These are phyloP conservation scores for Subanguina moxae DNA, from an alignment of 1,140 invertebrate species.

Conservation along the genomic window DNA sequence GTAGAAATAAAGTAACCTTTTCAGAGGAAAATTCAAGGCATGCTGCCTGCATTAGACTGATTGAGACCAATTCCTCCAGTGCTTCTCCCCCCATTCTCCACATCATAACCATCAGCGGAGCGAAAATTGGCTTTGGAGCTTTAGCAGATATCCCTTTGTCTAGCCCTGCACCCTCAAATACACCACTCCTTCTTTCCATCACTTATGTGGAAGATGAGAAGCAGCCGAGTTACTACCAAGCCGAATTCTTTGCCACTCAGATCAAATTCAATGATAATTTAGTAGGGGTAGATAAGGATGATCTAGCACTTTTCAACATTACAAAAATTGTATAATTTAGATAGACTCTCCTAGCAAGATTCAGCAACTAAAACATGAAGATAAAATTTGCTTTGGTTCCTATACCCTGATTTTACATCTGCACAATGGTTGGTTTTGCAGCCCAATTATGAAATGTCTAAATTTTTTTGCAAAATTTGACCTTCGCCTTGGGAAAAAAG, in stretches of 20 bases:
- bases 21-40: constrained; percentile 11
- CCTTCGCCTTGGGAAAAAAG: too few relatives aligned
- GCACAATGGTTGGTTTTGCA: not conserved
- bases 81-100: not conserved
- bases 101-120: constrained; percentile 13
- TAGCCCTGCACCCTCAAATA: not conserved
- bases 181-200: not conserved
- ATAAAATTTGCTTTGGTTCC: not conserved
- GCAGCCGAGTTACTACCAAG: not conserved
- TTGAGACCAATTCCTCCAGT: constrained; percentile 5
- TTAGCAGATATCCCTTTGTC: not conserved
- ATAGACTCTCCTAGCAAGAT: not conserved
- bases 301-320: too few relatives aligned
- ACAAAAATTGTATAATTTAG: too few relatives aligned
- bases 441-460: too few relatives aligned
- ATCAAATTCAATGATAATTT: too few relatives aligned
- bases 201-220: constrained; percentile 7
- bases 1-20: too few relatives aligned
- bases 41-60: constrained; percentile 12
- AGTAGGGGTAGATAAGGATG: too few relatives aligned
- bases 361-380: not conserved
- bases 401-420: not conserved
- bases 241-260: not conserved
- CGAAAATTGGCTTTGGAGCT: constrained; percentile 4
- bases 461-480: too few relatives aligned